phyloP scores from a whole-genome alignment of 2,113 vertebrate genomes.

The Uropsilus gracilis region DNA sequence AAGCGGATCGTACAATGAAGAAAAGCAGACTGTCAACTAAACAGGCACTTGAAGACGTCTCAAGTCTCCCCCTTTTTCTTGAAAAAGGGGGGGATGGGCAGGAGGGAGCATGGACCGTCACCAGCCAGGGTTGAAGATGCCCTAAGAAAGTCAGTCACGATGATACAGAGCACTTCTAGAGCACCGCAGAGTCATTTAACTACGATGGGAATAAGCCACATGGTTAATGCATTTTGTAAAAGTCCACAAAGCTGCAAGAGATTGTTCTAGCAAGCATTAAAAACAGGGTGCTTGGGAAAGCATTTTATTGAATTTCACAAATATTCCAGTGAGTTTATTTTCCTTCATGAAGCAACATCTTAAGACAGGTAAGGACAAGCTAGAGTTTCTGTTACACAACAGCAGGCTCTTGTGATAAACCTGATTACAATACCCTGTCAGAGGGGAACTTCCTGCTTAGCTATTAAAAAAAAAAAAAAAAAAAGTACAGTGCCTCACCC shows the following conservation, averaged over 20 bases:
- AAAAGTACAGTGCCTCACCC: slow-evolving; percentile 81
- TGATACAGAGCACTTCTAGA: slow-evolving; percentile 16
- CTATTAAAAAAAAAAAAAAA: slow-evolving; percentile 73
- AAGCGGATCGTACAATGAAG: not conserved
- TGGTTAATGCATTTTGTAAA: slow-evolving; percentile 34
- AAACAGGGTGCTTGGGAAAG: slow-evolving; percentile 76
- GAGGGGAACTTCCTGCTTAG: slow-evolving; percentile 87
- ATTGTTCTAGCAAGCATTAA: not conserved
- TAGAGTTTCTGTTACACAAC: slow-evolving; percentile 91
- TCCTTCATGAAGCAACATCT: slow-evolving; percentile 87
- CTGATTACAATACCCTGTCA: slow-evolving; percentile 87
- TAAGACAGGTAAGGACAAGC: slow-evolving; percentile 88
- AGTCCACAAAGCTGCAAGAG: slow-evolving; percentile 18
- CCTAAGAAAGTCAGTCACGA: not conserved
- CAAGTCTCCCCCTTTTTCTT: not conserved
- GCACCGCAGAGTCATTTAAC: not conserved
- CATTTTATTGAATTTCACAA: slow-evolving; percentile 85
- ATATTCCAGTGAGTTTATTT: slow-evolving; percentile 85
- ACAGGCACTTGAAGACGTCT: slow-evolving; percentile 27
- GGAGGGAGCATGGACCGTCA: not conserved
- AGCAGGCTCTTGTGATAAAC: slow-evolving; percentile 85
- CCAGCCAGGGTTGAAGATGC: not conserved
- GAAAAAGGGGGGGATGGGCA: not conserved
- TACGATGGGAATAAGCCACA: slow-evolving; percentile 34
- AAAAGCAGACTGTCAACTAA: slow-evolving; percentile 55